These are phyloP conservation scores for Brachionus asplanchnoidis DNA, from an alignment of 1,140 invertebrate species.

Conservation along the genomic window DNA sequence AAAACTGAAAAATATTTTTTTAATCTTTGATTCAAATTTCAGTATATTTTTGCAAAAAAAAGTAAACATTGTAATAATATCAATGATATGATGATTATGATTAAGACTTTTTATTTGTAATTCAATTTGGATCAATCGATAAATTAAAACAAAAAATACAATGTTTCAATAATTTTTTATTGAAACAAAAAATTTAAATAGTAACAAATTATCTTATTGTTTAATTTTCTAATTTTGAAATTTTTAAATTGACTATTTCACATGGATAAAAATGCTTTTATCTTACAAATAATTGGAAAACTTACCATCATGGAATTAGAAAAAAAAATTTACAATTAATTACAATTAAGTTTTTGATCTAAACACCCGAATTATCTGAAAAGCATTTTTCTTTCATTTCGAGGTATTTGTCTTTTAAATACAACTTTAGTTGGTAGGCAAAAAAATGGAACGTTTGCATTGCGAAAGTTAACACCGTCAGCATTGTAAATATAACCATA, in stretches of 20 bases:
- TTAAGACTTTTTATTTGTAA: too few relatives aligned
- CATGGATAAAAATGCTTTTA: not conserved
- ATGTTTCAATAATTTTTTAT: not conserved
- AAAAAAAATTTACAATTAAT: not conserved
- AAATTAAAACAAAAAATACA: not conserved
- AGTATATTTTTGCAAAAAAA: too few relatives aligned
- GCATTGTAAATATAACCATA: not conserved
- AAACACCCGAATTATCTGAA: not conserved
- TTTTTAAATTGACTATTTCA: not conserved
- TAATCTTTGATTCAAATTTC: too few relatives aligned
- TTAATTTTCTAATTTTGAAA: not conserved
- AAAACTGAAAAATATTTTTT: too few relatives aligned
- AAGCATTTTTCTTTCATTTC: conserved; percentile 31
- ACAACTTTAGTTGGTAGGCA: conserved; percentile 29
- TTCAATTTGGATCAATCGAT: too few relatives aligned
- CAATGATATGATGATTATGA: too few relatives aligned
- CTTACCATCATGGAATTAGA: not conserved
- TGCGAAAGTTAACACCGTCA: not conserved
- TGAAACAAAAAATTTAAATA: not conserved
- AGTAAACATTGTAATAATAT: too few relatives aligned
- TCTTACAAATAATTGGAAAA: not conserved
- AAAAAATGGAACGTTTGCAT: conserved; percentile 38
- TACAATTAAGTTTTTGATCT: not conserved
- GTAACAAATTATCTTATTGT: not conserved
- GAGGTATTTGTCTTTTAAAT: conserved; percentile 31